phyloP scores from a whole-genome alignment of 1,140 invertebrate genomes.

The Agraylea sexmaculata region DNA sequence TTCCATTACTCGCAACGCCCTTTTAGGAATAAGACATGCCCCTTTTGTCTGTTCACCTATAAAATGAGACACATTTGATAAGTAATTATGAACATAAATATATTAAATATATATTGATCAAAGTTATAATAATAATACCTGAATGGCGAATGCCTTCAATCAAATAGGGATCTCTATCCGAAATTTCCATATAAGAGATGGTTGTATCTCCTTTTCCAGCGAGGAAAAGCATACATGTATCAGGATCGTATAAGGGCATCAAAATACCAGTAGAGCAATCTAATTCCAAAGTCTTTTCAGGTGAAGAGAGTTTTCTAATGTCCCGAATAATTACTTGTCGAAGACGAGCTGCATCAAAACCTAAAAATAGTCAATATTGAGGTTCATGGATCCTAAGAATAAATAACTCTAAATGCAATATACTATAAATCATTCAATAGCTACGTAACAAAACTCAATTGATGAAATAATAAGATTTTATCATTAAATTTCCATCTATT shows the following conservation, averaged over 20 bases:
- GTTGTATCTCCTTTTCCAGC: slow-evolving; percentile 87
- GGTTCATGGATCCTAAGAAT: too few relatives aligned
- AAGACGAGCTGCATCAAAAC: slow-evolving; percentile 61
- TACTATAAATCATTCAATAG: too few relatives aligned
- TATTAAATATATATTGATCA: slow-evolving; percentile 1
- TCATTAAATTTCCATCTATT: neutral
- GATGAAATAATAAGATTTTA: neutral
- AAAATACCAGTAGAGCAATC: slow-evolving; percentile 86
- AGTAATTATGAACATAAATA: slow-evolving; percentile 1
- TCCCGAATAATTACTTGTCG: slow-evolving; percentile 82
- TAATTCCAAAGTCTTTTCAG: slow-evolving; percentile 66
- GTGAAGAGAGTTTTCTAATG: slow-evolving; percentile 62
- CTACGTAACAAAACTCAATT: too few relatives aligned
- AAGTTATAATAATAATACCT: slow-evolving; percentile 26
- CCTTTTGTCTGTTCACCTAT: slow-evolving; percentile 82
- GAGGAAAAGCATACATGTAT: slow-evolving; percentile 88
- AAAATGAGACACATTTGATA: slow-evolving; percentile 3
- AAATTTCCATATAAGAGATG: slow-evolving; percentile 76
- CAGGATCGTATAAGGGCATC: slow-evolving; percentile 80
- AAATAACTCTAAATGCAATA: too few relatives aligned
- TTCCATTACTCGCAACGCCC: slow-evolving; percentile 86
- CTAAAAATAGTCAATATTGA: slow-evolving; percentile 24
- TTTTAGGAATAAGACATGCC: slow-evolving; percentile 80
- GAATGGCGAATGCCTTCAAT: slow-evolving; percentile 70
- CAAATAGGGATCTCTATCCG: slow-evolving; percentile 70